Evolutionary conservation across 2,888 invertebrate genomes (phyloP), one percentile per base, ranked within the genome.

Genomic region (Axea sp.): DNA sequence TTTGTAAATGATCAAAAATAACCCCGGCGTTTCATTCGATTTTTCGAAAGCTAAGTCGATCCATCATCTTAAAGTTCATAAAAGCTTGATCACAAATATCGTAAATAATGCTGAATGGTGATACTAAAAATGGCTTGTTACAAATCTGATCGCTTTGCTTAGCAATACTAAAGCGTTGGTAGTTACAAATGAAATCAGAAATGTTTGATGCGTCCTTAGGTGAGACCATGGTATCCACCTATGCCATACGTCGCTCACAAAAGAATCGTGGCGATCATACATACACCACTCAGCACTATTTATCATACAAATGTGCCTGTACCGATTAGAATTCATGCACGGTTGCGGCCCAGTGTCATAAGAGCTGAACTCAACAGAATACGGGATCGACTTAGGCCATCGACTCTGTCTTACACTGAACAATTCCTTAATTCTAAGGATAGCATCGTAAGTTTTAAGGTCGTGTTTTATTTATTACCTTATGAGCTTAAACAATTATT

Each of bases 371-470:
- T 87, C 80, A 83, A 83, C 80, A 86, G 87, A 82, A 87, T 87
- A 87, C 84, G 86, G 71, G 81, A 85, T 76, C 81, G 84, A 67
- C 80, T 80, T 37, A 85, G 87, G 74, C 80, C 85, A 6, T 82
- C 84, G 17, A 79, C 68, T 65, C 64, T 75, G 15, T 87, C 86
- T 59, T 85, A 94, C 80, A 90, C 92, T 78, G 94, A 93, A 81
- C 92, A 93, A 85, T 95, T 92, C 89, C 93, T 93, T 88, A 93
- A 93, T 89, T 93, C 95, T 79, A 92, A 92, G 91, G 94, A 94
- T 89, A 90, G 90, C 88, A 83, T 82, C 78, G 86, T 87, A 86
- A 87, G 87, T 87, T 65, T 65, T 14, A 31, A 71, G 62, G 49
- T 71, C 8, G 17, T 15, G 60, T 43, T 47, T 39, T n/a, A 5